Percentiles rank a stretch among this genome's conserved stretches.
These are phyloP conservation scores for Sardina pilchardus DNA, from an alignment of 2,113 vertebrate genomes.

Conservation along the genomic window DNA sequence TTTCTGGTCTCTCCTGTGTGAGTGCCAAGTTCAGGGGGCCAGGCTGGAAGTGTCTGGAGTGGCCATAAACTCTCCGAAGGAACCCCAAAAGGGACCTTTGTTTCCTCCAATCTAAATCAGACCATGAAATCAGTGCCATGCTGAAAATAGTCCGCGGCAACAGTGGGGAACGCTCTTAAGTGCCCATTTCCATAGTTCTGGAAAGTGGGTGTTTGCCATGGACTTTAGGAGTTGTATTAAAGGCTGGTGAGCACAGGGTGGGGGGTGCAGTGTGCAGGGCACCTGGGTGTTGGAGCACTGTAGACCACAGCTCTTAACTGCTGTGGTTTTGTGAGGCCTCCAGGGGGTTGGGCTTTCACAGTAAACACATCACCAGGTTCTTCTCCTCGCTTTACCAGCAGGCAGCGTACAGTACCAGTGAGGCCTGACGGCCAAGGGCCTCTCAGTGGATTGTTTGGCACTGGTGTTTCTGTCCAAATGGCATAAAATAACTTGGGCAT, in stretches of 20 bases:
- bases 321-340: background rate
- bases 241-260: conserved; percentile 9
- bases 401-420: background rate
- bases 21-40: conserved; percentile 58
- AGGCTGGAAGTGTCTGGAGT: conserved; percentile 56
- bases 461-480: background rate
- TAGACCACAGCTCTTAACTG: conserved; percentile 32
- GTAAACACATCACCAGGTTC: background rate
- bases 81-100: conserved; percentile 62
- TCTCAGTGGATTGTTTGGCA: background rate
- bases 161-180: conserved; percentile 37
- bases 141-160: conserved; percentile 54
- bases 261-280: conserved; percentile 17
- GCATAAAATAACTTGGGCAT: background rate
- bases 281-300: conserved; percentile 20
- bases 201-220: conserved; percentile 49
- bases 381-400: conserved; percentile 18
- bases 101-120: conserved; percentile 59
- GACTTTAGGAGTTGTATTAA: conserved; percentile 35
- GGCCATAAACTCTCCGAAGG: conserved; percentile 63
- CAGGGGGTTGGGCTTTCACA: conserved; percentile 15
- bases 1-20: conserved; percentile 49
- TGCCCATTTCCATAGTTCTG: conserved; percentile 28
- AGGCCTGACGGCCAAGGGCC: background rate
- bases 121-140: conserved; percentile 68